Evolutionary conservation across 2,113 vertebrate species (phyloP), one percentile per base, ranked within the genome.

Genomic region (Epinephelus moara): DNA sequence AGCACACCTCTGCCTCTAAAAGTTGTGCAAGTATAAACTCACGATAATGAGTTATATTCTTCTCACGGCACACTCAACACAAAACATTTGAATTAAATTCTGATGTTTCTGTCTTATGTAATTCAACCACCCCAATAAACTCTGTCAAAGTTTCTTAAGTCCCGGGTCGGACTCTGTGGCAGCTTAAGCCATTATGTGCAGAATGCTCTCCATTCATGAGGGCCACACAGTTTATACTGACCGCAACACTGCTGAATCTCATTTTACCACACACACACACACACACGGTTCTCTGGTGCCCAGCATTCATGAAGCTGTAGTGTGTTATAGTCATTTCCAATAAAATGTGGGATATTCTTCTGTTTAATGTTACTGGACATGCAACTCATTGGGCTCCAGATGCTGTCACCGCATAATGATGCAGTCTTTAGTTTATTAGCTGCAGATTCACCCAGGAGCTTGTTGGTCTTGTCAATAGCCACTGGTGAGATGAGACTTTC

Each of bases 401-500:
- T 63, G 17, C 42, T 21, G 27, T 55, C 76, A 49, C 23, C 0
- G 7, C 66, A 49, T 40, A 69, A 60, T 63, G 61, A 78, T 53
- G 27, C 52, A 78, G 66, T 68, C 47, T 40, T 49, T 15, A 3
- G 57, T 64, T 64, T 75, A 66, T 64, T 70, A 73, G 63, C 57
- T 59, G 59, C 74, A 61, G 63, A 68, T 77, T 81, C 37, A 78
- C 47, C 63, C 42, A 49, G 52, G 19, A 82, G 56, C 21, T n/a
- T 78, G 73, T 71, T 83, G 76, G 45, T 77, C 78, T 66, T 76
- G 70, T 84, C 74, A 78, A 42, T 78, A 53, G 61, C 60, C 1
- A 45, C 64, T 70, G 57, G 69, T 64, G 73, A 74, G 60, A 78
- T 78, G 73, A 86, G 68, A 70, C 74, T 75, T 67, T 78, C 70